Base-by-base conservation (phyloP, 2,888 invertebrate genomes). In the Kryphioiulus occultus region DNA sequence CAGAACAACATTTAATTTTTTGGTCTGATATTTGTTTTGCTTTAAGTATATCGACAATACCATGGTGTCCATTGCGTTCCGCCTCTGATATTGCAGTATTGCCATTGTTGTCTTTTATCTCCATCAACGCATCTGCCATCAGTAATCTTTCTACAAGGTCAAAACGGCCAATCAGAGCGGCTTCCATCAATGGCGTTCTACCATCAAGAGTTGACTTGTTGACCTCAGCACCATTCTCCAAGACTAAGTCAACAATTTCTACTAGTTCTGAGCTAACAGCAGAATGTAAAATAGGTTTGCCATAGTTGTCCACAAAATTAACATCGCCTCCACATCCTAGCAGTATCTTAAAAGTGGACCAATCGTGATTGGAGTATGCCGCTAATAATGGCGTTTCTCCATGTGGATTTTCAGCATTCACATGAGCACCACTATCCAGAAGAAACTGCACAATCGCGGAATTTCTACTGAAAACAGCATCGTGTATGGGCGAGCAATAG, bases 401-500 rank as follows among this genome's bases (percentile, higher is more conserved):
- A 78, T 30, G 15, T 78, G 78, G 78, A 10, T 17, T 17, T 30
- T 78, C 30, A 30, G 78, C 78, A 78, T 78, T 78, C 30, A 78
- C 78, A 4, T 15, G 30, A 4, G 78, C 78, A 78, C 78, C 78
- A 78, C 15, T 78, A 2, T 78, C 30, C 78, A 78, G 30, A 78
- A 78, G 78, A 32, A 30, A 30, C 78, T 78, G 78, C 17, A 78
- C 78, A 12, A 78, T 78, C 30, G 9, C 4, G 30, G 78, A 30
- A 30, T 78, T 78, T 30, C 78, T 78, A 26, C 15, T 78, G 30
- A 78, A 78, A 78, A 78, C 78, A 30, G 78, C 78, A 78, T 78
- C 30, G 30, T 78, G 78, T 30, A 78, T 15, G 15, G 78, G 78
- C 12, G 30, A 2, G 30, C 30, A 15, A 30, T 78, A 78, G 78